These are phyloP conservation scores for Holothuria glaberrima DNA, from an alignment of 35 echinoderm and acorn worm genomes.

Conservation along the genomic window DNA sequence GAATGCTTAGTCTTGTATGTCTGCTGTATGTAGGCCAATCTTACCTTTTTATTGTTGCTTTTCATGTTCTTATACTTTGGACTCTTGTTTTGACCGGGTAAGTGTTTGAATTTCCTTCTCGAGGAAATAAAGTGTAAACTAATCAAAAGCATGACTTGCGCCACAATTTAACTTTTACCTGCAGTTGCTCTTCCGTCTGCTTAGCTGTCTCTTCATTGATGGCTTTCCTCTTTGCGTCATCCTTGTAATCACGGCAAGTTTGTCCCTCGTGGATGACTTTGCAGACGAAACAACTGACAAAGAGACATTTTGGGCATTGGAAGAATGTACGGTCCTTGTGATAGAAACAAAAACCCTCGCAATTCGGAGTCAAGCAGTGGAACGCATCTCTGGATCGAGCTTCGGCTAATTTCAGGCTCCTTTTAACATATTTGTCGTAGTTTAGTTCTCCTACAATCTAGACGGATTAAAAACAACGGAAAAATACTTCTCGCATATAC, in stretches of 20 bases:
- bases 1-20: no score
- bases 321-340: slow-evolving; percentile 43
- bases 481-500: no score
- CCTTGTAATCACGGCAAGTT: slow-evolving; percentile 43
- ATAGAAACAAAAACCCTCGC: slow-evolving; percentile 48
- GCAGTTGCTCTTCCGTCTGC: neutral
- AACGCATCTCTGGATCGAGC: neutral
- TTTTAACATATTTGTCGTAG: neutral
- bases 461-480: no score
- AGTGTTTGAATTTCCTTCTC: no score
- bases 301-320: slow-evolving; percentile 12
- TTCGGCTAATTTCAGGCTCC: slow-evolving; percentile 24
- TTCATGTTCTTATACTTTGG: no score
- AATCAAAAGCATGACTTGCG: neutral
- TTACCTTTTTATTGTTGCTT: no score
- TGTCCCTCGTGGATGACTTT: slow-evolving; percentile 46
- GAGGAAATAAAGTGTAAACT: no score
- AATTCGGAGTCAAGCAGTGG: slow-evolving; percentile 55
- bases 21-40: no score
- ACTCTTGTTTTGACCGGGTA: no score
- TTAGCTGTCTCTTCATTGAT: slow-evolving; percentile 22
- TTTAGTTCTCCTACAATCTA: slow-evolving; percentile 6
- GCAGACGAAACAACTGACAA: slow-evolving; percentile 45
- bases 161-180: neutral
- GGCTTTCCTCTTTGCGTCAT: slow-evolving; percentile 5